A percentile compares a stretch with the other conserved stretches of the same genome.
Evolutionary conservation across 2,888 invertebrate species (phyloP).

Genomic region (Heliconius erato): DNA sequence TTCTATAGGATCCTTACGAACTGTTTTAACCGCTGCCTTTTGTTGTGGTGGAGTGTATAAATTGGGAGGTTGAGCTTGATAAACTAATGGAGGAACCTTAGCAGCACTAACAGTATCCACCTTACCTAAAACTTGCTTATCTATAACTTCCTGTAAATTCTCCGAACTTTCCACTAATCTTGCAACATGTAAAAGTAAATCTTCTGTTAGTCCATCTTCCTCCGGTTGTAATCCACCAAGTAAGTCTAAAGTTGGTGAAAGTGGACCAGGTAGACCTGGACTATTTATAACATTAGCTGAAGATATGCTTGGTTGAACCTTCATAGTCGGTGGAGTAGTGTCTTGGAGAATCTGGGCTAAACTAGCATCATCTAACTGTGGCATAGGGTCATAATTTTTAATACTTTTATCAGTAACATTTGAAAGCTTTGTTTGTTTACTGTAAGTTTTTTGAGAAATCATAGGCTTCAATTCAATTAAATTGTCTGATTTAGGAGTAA

Average conservation of each 20-base stretch:
- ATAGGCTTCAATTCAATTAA: conserved; percentile 60
- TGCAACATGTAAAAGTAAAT: conserved; percentile 90
- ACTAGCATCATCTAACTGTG: conserved; percentile 81
- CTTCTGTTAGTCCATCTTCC: conserved; percentile 89
- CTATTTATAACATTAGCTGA: conserved; percentile 76
- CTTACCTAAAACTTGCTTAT: conserved; percentile 87
- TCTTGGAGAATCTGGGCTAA: conserved; percentile 83
- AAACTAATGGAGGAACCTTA: conserved; percentile 59
- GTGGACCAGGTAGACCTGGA: conserved; percentile 81
- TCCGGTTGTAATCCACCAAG: conserved; percentile 87
- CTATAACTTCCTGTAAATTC: conserved; percentile 90
- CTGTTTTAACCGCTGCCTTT: conserved; percentile 68
- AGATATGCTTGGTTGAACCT: conserved; percentile 68
- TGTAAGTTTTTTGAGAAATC: conserved; percentile 62
- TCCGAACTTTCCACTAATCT: conserved; percentile 89
- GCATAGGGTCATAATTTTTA: conserved; percentile 76
- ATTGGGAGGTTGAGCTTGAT: conserved; percentile 55
- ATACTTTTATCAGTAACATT: conserved; percentile 63
- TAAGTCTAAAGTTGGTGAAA: conserved; percentile 86
- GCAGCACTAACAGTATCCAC: conserved; percentile 67
- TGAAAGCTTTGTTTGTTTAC: conserved; percentile 63
- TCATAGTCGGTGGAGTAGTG: conserved; percentile 66
- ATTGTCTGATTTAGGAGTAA: conserved; percentile 53
- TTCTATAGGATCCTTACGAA: conserved; percentile 88
- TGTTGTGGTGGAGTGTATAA: conserved; percentile 66